Conservation (phyloP, 1,140 invertebrate species). For the Bombus pascuorum region DNA sequence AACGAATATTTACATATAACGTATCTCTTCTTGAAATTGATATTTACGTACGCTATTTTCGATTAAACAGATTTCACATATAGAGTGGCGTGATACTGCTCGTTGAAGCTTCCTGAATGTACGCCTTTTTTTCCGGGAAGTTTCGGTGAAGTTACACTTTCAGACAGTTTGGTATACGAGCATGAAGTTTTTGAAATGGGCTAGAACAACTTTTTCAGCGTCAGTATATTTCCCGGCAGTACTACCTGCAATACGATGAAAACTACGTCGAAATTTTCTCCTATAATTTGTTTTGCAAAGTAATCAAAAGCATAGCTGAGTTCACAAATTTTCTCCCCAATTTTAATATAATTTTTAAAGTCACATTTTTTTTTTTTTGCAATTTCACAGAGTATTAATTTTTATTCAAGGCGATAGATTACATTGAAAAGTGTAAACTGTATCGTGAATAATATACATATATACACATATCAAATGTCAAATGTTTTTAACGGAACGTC, state of each 20-base stretch:
- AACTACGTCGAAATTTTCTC: slow-evolving; percentile 53
- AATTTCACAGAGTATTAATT: slow-evolving; percentile 15
- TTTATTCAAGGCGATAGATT: background rate
- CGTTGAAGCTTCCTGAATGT: slow-evolving; percentile 29
- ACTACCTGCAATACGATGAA: slow-evolving; percentile 47
- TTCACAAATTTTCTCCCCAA: background rate
- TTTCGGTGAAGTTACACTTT: slow-evolving; percentile 57
- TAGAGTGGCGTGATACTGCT: slow-evolving; percentile 21
- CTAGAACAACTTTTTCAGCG: slow-evolving; percentile 55
- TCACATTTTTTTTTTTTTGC: background rate
- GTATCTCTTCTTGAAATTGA: background rate
- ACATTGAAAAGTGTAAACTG: background rate
- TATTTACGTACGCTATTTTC: slow-evolving; percentile 19
- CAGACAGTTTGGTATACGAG: slow-evolving; percentile 55
- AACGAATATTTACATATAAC: background rate
- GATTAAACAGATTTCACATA: slow-evolving; percentile 45
- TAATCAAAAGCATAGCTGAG: slow-evolving; percentile 30
- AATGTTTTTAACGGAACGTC: background rate
- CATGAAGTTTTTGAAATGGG: slow-evolving; percentile 50
- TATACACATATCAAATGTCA: background rate
- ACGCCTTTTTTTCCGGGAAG: slow-evolving; percentile 31
- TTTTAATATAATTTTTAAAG: slow-evolving; percentile 6
- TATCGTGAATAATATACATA: background rate
- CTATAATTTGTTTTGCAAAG: slow-evolving; percentile 50
- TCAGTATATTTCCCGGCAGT: slow-evolving; percentile 37